Base-by-base conservation (phyloP, 2,113 vertebrate species). In the Micronycteris hirsuta region DNA sequence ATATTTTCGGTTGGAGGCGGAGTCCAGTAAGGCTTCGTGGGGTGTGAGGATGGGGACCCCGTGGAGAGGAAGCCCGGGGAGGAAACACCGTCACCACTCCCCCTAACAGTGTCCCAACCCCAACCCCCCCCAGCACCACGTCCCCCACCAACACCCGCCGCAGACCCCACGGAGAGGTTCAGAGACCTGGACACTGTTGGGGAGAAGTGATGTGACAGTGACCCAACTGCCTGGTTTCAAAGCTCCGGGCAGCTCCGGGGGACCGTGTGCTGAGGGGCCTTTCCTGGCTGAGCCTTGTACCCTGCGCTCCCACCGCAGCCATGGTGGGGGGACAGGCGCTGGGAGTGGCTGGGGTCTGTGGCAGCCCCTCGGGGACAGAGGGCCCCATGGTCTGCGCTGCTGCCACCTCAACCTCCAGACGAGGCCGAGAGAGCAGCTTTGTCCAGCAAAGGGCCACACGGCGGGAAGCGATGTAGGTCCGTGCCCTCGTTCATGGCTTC, bases 181-280 rank as follows among this genome's bases (percentile, higher is more conserved):
- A 80, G 24, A 20, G 9, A 4, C 28, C 22, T 10, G 15, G 8
- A n/a, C 12, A 43, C 31, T 33, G 61, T 38, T 38, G 56, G 22
- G 22, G 36, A 68, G 31, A 92, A 89, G 84, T 89, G 22, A n/a
- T 63, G 4, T 36, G 76, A 86, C 26, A 63, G 7, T 43, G 74
- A 91, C 22, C 71, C 5, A 84, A 41, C 73, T 56, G 38, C n/a
- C 65, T 92, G 36, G 31, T 88, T 88, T 90, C 33, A 76, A 43
- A 71, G 77, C 4, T 36, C 74, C 26, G 26, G 56, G 38, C 67
- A 67, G 24, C 77, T 84, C 73, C 15, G 22, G 61, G 31, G 54
- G 85, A 52, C 67, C 3, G 1, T n/a, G 33, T 5, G 4, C 38
- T 22, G 56, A 26, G 38, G 33, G 49, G 73, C 38, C 61, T 43